Percentiles rank a stretch among this genome's conserved stretches.
Evolutionary conservation across 2,888 invertebrate genomes (phyloP).

Genomic region (Tetramorium bicarinatum): DNA sequence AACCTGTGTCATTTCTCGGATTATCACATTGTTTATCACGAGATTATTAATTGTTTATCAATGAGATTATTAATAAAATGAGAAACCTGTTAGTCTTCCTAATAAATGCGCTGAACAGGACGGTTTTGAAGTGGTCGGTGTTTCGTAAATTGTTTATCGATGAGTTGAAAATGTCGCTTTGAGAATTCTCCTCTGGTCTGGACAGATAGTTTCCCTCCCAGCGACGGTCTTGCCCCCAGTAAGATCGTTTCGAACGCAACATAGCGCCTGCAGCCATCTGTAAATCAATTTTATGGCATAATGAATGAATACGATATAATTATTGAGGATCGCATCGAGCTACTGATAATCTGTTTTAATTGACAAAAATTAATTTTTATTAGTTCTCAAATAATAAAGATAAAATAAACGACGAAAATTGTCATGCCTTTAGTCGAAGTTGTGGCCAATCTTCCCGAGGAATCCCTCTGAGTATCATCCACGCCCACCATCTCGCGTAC

Average conservation of each 20-base stretch:
- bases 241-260: conserved; percentile 89
- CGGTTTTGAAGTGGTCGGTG: conserved; percentile 89
- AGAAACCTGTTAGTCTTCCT: conserved; percentile 84
- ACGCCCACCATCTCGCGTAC: conserved; percentile 95
- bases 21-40: conserved; percentile 1
- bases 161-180: conserved; percentile 89
- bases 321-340: neutral
- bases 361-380: neutral
- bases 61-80: conserved; percentile 4
- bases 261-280: conserved; percentile 91
- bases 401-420: neutral
- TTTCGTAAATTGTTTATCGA: conserved; percentile 91
- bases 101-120: conserved; percentile 85
- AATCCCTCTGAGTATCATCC: conserved; percentile 93
- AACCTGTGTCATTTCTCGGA: conserved; percentile 82
- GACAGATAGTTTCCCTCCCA: conserved; percentile 96
- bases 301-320: neutral
- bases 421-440: conserved; percentile 90
- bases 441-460: conserved; percentile 96
- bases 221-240: conserved; percentile 92
- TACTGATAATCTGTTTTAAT: neutral
- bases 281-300: neutral
- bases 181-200: conserved; percentile 90
- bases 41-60: too few species aligned
- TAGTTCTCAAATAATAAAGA: neutral